Conservation (phyloP, 1,140 invertebrate genomes). For the Littorina saxatilis region DNA sequence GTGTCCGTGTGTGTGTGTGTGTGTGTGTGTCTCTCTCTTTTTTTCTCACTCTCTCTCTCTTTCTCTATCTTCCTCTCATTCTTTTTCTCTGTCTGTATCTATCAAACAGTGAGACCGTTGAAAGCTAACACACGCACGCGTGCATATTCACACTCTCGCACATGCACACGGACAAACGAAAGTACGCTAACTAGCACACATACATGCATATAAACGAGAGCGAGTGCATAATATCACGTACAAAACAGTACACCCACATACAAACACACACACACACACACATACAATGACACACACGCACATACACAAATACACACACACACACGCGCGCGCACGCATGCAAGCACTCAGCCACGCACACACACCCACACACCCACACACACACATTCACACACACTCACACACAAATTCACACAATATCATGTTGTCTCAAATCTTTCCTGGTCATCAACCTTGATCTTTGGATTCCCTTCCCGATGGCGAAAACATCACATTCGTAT, state of each 20-base stretch:
- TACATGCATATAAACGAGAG: too few relatives aligned
- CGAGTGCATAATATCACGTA: too few relatives aligned
- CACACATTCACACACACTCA: background rate
- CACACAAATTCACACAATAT: background rate
- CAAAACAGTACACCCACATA: background rate
- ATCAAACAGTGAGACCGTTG: too few relatives aligned
- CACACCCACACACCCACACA: background rate
- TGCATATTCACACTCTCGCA: too few relatives aligned
- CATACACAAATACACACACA: background rate
- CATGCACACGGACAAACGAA: too few relatives aligned
- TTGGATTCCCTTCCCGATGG: too few relatives aligned
- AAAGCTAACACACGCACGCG: too few relatives aligned
- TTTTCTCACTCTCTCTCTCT: background rate
- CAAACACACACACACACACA: too few relatives aligned
- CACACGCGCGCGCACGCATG: background rate
- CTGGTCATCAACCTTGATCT: too few relatives aligned
- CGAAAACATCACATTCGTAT: too few relatives aligned
- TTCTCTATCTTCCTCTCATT: background rate
- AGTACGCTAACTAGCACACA: background rate
- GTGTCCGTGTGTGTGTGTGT: background rate
- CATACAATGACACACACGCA: background rate
- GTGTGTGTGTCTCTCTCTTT: background rate
- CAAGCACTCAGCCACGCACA: background rate
- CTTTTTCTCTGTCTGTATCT: background rate
- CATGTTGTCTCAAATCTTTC: too few relatives aligned